Base-by-base conservation (phyloP, 2,888 invertebrate genomes). In the Galeruca laticollis region DNA sequence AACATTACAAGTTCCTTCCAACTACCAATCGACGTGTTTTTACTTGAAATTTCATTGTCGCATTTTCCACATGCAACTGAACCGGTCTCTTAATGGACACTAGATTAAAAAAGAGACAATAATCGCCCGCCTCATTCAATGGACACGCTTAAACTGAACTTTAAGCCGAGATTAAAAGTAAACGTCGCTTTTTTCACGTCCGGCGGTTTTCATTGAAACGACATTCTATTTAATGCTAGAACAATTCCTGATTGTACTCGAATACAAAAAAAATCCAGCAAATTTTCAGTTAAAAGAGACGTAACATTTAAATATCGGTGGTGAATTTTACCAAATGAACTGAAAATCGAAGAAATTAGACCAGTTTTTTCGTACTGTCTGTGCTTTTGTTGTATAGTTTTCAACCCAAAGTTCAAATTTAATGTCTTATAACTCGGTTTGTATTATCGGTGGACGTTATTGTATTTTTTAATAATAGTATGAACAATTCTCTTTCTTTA, bases 241-340 rank as follows among this genome's bases (percentile, higher is more conserved):
- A 75, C 73, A 75, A 73, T 75, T 61, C 70, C 51, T 69, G 57
- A 75, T 75, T 75, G 75, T 72, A 70, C 73, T 75, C 68, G 64
- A 63, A 49, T 68, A 67, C 72, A 73, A 75, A 47, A 71, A 54
- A 57, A 15, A 52, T 52, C 11, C 11, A n/a, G 57, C 60, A 61
- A 70, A 69, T 72, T 70, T 69, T 61, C 68, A 56, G 64, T 72
- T 63, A 72, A 26, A 51, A 20, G 51, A 43, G 11, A 37, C 11
- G 35, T 40, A 40, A 40, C n/a, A 13, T 40, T 40, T n/a, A 40
- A 40, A 40, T n/a, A n/a, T n/a, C 40, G 4, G n/a, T n/a, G n/a
- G n/a, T n/a, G n/a, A n/a, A n/a, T n/a, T n/a, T n/a, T n/a, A n/a
- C n/a, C n/a, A n/a, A n/a, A n/a, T n/a, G n/a, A n/a, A n/a, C n/a